Base-by-base conservation (phyloP, 2,113 vertebrate species). In the Rhynchomys soricoides region DNA sequence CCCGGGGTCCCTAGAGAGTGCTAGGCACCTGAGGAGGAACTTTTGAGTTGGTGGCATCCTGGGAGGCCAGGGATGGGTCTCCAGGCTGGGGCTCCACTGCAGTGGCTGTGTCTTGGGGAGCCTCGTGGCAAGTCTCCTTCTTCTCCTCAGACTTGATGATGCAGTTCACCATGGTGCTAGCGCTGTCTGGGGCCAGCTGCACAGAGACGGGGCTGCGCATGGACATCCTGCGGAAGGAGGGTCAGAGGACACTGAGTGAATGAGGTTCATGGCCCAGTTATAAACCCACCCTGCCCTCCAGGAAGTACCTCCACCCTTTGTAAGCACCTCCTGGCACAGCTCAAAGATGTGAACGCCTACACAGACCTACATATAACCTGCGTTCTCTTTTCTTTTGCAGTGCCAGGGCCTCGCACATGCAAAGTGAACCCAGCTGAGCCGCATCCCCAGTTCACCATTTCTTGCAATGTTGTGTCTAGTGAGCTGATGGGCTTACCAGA, bases 121-220 rank as follows among this genome's bases (percentile, higher is more conserved):
- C 94, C 78, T 98, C 97, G 0, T 74, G 95, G 74, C 96, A n/a
- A 0, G 93, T 95, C 37, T 91, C 99, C 98, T 99, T 99, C 97
- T 96, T 98, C 95, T 98, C 99, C 96, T 99, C 99, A 0, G 99
- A 97, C 98, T 99, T 99, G 98, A 99, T 93, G 45, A 98, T 98
- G 64, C 99, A 98, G 87, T 99, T 99, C 98, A 99, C 99, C 99
- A 99, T 99, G 99, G 98, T 98, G 97, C 98, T 99, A 19, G 98
- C 98, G 95, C 99, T 98, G 96, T 98, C 97, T 50, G 98, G 98
- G 97, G 98, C 98, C 98, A 98, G 98, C 96, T 98, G 98, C 83
- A 99, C 98, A 85, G 98, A 99, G 96, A 98, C 91, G 6, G 99
- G 99, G 98, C 98, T 99, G 98, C 99, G 99, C 98, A 99, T 98